Conservation (phyloP, 1,140 invertebrate species). For the Papilio glaucus region DNA sequence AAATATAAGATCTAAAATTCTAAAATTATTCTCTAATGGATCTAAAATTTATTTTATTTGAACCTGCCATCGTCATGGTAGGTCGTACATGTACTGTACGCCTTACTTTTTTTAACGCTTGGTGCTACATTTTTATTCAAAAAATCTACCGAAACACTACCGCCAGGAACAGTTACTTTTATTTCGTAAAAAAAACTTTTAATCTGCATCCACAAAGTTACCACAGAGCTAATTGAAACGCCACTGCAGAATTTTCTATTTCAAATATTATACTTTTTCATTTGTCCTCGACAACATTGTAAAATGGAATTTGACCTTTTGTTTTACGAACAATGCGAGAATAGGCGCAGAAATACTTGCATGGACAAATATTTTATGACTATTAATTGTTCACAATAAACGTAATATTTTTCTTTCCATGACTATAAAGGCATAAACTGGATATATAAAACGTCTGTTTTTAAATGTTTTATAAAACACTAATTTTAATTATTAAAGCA, state of each 20-base stretch:
- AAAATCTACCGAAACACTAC: slow-evolving; percentile 11
- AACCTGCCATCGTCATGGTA: too few species aligned
- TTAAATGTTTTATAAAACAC: too few species aligned
- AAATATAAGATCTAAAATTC: too few species aligned
- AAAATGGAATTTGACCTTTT: slow-evolving; percentile 17
- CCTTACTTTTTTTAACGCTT: background rate
- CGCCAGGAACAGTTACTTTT: background rate
- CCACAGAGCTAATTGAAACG: slow-evolving; percentile 17
- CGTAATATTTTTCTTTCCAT: background rate
- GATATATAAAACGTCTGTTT: background rate
- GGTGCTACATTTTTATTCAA: slow-evolving; percentile 10
- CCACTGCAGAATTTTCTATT: slow-evolving; percentile 10
- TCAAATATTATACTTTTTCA: slow-evolving; percentile 17
- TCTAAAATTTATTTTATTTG: too few species aligned
- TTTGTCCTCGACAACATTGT: slow-evolving; percentile 4
- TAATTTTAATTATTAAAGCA: too few species aligned
- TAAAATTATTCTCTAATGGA: too few species aligned
- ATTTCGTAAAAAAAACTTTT: slow-evolving; percentile 5
- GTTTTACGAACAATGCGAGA: slow-evolving; percentile 8
- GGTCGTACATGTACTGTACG: background rate
- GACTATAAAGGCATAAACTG: background rate
- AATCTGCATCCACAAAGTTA: slow-evolving; percentile 18
- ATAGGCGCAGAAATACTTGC: background rate
- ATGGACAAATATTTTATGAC: slow-evolving; percentile 1
- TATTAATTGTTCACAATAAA: background rate